Evolutionary conservation across 30 jellyfish, hydroid and myxozoan species (phyloP).

Genomic region (Pelagia noctiluca): DNA sequence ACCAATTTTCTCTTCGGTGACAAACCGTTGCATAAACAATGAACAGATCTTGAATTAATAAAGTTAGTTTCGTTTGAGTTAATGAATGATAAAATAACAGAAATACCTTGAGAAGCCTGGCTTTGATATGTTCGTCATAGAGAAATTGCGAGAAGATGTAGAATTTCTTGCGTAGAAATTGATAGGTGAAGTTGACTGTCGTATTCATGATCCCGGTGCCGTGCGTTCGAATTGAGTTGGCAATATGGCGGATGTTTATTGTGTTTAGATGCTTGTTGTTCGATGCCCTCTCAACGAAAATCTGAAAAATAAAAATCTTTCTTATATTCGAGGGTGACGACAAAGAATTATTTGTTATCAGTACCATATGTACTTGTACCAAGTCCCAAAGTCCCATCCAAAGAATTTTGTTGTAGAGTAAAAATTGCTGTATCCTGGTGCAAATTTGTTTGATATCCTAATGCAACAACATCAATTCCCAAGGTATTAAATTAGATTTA

Average conservation of each 20-base stretch:
- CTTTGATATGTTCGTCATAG: slow-evolving; percentile 97
- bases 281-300: slow-evolving; percentile 97
- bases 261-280: slow-evolving; percentile 96
- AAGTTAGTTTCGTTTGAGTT: neutral
- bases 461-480: no score
- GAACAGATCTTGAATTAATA: no score
- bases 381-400: no score
- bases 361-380: no score
- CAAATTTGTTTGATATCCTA: no score
- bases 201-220: slow-evolving; percentile 99
- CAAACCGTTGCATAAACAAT: neutral
- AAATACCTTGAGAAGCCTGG: slow-evolving; percentile 89
- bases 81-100: no score
- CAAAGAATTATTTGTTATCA: no score
- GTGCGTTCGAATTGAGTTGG: slow-evolving; percentile 98
- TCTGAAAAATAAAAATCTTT: slow-evolving; percentile 37
- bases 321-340: no score
- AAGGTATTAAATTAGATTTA: no score
- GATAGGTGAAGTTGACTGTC: slow-evolving; percentile 97
- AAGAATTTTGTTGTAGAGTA: neutral
- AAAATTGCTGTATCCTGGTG: no score
- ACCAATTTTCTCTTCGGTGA: neutral
- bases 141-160: slow-evolving; percentile 95
- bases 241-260: slow-evolving; percentile 97
- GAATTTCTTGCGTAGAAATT: slow-evolving; percentile 96